A percentile compares a stretch with the other conserved stretches of the same genome.
phyloP scores from a whole-genome alignment of 2,113 vertebrate species.

The Psittacus erithacus region DNA sequence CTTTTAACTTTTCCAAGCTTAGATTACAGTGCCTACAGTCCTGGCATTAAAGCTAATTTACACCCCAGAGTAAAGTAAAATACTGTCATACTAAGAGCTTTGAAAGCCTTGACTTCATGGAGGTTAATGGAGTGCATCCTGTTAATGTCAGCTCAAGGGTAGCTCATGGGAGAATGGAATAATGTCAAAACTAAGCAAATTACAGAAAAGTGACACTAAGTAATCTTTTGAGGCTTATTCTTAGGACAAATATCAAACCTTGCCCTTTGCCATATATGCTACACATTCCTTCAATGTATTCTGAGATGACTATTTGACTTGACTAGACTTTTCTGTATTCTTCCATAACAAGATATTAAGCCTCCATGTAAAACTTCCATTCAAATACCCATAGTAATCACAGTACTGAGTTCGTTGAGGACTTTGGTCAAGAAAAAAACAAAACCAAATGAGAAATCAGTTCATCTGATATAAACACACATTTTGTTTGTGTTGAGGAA shows the following conservation, averaged over 20 bases:
- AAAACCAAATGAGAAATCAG: neutral
- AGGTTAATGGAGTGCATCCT: slow-evolving; percentile 12
- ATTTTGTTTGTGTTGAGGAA: neutral
- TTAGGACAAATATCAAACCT: neutral
- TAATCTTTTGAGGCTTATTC: neutral
- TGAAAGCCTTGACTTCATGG: slow-evolving; percentile 2
- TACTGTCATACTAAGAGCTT: neutral
- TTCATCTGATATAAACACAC: neutral
- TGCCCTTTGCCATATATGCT: neutral
- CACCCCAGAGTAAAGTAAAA: slow-evolving; percentile 4
- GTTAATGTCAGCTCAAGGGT: slow-evolving; percentile 17
- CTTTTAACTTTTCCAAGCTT: slow-evolving; percentile 24
- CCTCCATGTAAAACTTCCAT: neutral
- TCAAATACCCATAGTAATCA: neutral
- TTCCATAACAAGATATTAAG: neutral
- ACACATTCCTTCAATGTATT: neutral
- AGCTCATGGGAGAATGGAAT: slow-evolving; percentile 7
- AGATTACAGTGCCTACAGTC: slow-evolving; percentile 29
- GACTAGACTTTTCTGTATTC: neutral
- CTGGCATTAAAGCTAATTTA: slow-evolving; percentile 48
- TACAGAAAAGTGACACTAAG: slow-evolving; percentile 2
- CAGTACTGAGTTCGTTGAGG: neutral
- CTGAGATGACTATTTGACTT: neutral
- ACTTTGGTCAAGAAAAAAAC: neutral
- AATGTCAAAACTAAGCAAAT: slow-evolving; percentile 14